These are phyloP conservation scores for Drosophila gunungcola DNA, from an alignment of 1,140 invertebrate species.

Conservation along the genomic window DNA sequence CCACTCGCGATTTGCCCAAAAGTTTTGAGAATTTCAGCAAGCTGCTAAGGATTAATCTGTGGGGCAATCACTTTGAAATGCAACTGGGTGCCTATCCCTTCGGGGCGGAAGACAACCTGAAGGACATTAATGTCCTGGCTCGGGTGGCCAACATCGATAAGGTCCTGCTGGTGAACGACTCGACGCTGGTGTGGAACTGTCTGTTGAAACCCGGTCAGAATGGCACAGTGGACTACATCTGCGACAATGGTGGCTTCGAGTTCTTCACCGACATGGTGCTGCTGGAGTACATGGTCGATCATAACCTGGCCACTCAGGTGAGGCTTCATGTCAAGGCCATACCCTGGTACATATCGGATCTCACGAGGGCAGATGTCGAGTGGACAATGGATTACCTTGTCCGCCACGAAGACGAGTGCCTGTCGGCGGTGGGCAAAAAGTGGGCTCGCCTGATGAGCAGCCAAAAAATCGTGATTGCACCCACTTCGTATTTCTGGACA, in stretches of 20 bases:
- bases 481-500: conserved; percentile 93
- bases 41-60: conserved; percentile 88
- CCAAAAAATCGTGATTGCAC: conserved; percentile 84
- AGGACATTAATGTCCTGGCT: conserved; percentile 87
- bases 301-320: conserved; percentile 89
- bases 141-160: conserved; percentile 88
- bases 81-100: conserved; percentile 81
- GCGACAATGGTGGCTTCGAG: conserved; percentile 98
- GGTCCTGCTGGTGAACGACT: conserved; percentile 90
- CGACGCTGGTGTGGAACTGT: conserved; percentile 86
- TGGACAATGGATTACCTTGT: conserved; percentile 87
- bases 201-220: conserved; percentile 48
- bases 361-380: conserved; percentile 90
- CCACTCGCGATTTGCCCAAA: conserved; percentile 31
- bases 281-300: conserved; percentile 90
- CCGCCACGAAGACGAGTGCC: conserved; percentile 65
- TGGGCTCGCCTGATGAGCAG: conserved; percentile 86
- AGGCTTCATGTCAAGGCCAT: conserved; percentile 95
- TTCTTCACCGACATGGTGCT: conserved; percentile 95
- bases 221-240: conserved; percentile 89
- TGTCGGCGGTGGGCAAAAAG: conserved; percentile 85
- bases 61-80: conserved; percentile 94
- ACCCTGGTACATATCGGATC: conserved; percentile 99
- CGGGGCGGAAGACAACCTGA: conserved; percentile 88
- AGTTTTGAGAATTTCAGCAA: conserved; percentile 85